Conservation (phyloP, 2,797 vertebrate species). For the Acanthurus leucopareius region DNA sequence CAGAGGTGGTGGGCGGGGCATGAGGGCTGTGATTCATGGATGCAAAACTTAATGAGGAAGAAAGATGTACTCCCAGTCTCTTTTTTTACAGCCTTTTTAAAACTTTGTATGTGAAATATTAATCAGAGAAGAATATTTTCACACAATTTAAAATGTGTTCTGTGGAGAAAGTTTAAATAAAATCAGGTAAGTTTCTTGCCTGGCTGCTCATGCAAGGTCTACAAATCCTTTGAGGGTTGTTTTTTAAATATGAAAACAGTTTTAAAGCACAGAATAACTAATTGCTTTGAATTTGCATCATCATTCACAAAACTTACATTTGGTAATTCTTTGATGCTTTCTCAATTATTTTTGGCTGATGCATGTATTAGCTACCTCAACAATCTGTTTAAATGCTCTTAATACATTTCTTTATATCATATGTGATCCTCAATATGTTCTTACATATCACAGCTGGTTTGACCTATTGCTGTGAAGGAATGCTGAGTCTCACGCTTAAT, state of each 20-base stretch:
- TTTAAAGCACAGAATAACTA: constrained; percentile 22
- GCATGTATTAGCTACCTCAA: background rate
- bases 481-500: constrained; percentile 61
- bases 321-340: background rate
- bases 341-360: constrained; percentile 1
- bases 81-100: too few relatives aligned
- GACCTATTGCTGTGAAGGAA: constrained; percentile 55
- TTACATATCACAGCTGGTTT: constrained; percentile 56
- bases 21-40: too few relatives aligned
- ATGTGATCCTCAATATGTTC: constrained; percentile 28
- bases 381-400: constrained; percentile 19
- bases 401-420: constrained; percentile 39
- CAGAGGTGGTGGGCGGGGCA: too few relatives aligned
- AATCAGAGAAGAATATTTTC: too few relatives aligned
- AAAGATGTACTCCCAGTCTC: too few relatives aligned
- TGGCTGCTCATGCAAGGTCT: background rate
- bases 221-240: background rate
- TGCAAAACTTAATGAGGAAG: too few relatives aligned
- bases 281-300: background rate
- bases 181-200: constrained; percentile 8
- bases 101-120: too few relatives aligned
- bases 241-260: constrained; percentile 1
- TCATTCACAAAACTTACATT: constrained; percentile 1
- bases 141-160: too few relatives aligned
- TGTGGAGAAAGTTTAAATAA: constrained; percentile 7